Evolutionary conservation across 1,140 invertebrate genomes (phyloP), one percentile per base, ranked within the genome.

Genomic region (Apis florea): DNA sequence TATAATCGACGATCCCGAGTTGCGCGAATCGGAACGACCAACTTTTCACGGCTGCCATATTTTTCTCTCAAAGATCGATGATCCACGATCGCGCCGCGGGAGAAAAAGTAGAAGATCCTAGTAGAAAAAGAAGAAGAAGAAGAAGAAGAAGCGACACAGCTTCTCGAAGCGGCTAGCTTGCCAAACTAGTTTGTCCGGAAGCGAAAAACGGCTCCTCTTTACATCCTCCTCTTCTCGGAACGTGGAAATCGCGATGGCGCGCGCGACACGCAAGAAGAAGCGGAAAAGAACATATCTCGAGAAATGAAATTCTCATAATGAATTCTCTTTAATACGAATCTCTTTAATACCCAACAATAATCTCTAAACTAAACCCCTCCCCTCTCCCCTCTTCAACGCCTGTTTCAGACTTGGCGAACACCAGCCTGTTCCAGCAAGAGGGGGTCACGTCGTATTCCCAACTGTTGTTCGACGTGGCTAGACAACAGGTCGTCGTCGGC

Each of bases 401-500:
- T 40, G 31, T 92, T 92, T 15, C 88, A 93, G 92, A 92, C 90
- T 73, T 92, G 81, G 79, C 77, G 49, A 87, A 90, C 11, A 88
- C 87, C 56, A 88, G 70, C 54, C 76, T 90, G 66, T 90, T 94
- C 84, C 83, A 83, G 85, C 95, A 96, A 88, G 94, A 95, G 61
- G 95, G 95, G 72, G 95, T 96, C 81, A 95, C 95, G 56, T 95
- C 95, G 79, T 98, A 96, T 93, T 96, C 96, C 13, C 96, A 97
- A 93, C 93, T 98, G 89, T 93, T 97, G 40, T 97, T 98, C 91
- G 97, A 98, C 94, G 96, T 97, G 51, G 95, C 96, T 69, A 95
- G 96, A 90, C 96, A 97, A 91, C 97, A 98, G 93, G 94, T 98
- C 79, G 94, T 97, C 81, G 96, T 97, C 83, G 97, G 97, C 76